Evolutionary conservation across 2,113 vertebrate species (phyloP).

Genomic region (Perccottus glenii): DNA sequence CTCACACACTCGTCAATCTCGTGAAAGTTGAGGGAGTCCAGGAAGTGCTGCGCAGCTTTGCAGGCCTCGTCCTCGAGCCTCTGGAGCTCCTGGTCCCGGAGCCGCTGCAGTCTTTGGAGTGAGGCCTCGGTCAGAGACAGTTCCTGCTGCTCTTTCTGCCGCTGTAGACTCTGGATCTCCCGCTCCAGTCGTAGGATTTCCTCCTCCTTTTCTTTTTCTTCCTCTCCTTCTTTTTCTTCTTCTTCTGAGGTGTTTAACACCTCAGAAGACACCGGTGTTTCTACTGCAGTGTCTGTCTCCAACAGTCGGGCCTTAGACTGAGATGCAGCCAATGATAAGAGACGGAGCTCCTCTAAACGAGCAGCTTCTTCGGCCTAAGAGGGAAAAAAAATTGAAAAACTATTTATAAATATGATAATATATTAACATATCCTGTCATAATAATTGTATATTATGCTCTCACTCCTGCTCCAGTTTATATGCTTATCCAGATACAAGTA

Average conservation of each 20-base stretch:
- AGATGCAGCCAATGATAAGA: constrained; percentile 2
- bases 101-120: constrained; percentile 86
- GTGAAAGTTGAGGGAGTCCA: constrained; percentile 94
- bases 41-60: constrained; percentile 93
- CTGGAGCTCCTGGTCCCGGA: constrained; percentile 89
- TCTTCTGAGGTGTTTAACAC: background rate
- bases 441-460: too few species aligned
- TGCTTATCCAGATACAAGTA: too few species aligned
- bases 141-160: constrained; percentile 94
- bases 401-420: too few species aligned
- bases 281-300: background rate
- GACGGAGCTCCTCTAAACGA: constrained; percentile 42
- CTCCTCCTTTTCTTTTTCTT: constrained; percentile 72
- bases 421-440: too few species aligned
- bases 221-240: constrained; percentile 53
- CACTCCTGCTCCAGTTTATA: too few species aligned
- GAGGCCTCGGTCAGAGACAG: constrained; percentile 90
- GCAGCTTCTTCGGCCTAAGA: constrained; percentile 58
- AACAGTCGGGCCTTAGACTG: background rate
- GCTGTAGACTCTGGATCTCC: constrained; percentile 92
- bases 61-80: constrained; percentile 94
- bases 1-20: constrained; percentile 97
- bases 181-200: constrained; percentile 95
- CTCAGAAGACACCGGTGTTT: too few species aligned
- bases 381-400: background rate